Base-by-base conservation (phyloP, 2,113 vertebrate genomes). In the Gnathonemus echidnorhynchus region DNA sequence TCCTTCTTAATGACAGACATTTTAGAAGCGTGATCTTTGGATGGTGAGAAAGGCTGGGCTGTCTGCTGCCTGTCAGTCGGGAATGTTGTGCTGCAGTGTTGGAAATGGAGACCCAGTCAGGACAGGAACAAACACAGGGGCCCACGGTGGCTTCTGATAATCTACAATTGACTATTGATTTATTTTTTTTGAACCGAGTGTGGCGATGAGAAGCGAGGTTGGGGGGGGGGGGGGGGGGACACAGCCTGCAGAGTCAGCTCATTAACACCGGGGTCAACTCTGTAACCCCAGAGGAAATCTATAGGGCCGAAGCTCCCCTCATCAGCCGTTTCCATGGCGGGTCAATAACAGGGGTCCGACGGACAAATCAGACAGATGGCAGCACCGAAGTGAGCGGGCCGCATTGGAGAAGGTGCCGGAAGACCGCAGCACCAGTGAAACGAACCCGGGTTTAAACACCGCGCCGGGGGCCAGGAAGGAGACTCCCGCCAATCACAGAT, bases 301-400 rank as follows among this genome's bases (percentile, higher is more conserved):
- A 91, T 90, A 90, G 94, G 84, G 45, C 39, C 86, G 88, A 48
- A 89, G 92, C 90, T 92, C 90, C 66, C 3, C 74, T 80, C 74
- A 80, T 90, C 90, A 86, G 87, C 91, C 90, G 91, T 90, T 90
- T 66, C 62, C 48, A 89, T 80, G 77, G 83, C 31, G 17, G 39
- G 66, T 50, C 88, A 48, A 77, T 77, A 48, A 6, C 70, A 53
- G 70, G 88, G 92, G 92, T 93, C 92, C 93, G 92, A 80, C 52
- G 91, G 89, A 90, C 93, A 93, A 91, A 92, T 92, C 92, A 93
- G 39, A 77, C 90, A 89, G 90, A 89, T 74, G 92, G 83, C 90
- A 56, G 48, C 89, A 45, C 45, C 74, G 39, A 8, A 15, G n/a
- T 8, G 6, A 15, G 11, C 9, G 1, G 49, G 42, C 13, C 21